Evolutionary conservation across 2,888 invertebrate genomes (phyloP).

Genomic region (Anorthoa munda): DNA sequence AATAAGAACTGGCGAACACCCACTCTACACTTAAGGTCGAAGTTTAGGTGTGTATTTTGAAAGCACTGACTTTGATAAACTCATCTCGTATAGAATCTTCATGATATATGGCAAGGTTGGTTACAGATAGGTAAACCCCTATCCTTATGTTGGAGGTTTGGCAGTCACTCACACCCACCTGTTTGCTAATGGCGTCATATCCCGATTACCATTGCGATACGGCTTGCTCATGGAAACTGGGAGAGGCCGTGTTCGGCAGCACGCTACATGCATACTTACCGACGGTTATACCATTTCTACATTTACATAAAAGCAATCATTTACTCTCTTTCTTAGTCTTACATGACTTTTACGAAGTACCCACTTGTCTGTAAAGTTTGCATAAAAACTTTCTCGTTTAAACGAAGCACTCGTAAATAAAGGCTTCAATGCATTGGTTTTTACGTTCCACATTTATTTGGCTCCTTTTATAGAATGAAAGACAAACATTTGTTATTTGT

Average conservation of each 20-base stretch:
- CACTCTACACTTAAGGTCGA: conserved; percentile 81
- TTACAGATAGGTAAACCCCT: conserved; percentile 26
- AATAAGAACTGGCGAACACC: conserved; percentile 80
- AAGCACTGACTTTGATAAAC: conserved; percentile 77
- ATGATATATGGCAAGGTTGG: conserved; percentile 5
- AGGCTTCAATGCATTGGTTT: conserved; percentile 43
- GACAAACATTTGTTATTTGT: conserved; percentile 43
- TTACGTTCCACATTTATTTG: conserved; percentile 41
- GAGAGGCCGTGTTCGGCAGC: conserved; percentile 30
- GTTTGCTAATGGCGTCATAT: conserved; percentile 43
- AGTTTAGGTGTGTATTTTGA: conserved; percentile 76
- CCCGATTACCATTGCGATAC: conserved; percentile 38
- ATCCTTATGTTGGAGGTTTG: conserved; percentile 37
- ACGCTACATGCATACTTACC: conserved; percentile 26
- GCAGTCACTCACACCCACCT: conserved; percentile 55
- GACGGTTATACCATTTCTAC: neutral
- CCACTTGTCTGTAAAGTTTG: conserved; percentile 27
- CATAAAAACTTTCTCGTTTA: conserved; percentile 48
- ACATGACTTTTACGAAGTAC: conserved; percentile 21
- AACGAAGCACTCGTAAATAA: conserved; percentile 35
- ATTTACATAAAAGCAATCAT: conserved; percentile 12
- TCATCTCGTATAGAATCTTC: conserved; percentile 55
- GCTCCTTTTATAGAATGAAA: conserved; percentile 46
- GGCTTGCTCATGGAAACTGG: conserved; percentile 21
- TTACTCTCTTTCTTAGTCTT: conserved; percentile 21